Percentiles rank a stretch among this genome's conserved stretches.
These are phyloP conservation scores for Microcebus jonahi DNA, from an alignment of 2,113 vertebrate species.

Conservation along the genomic window DNA sequence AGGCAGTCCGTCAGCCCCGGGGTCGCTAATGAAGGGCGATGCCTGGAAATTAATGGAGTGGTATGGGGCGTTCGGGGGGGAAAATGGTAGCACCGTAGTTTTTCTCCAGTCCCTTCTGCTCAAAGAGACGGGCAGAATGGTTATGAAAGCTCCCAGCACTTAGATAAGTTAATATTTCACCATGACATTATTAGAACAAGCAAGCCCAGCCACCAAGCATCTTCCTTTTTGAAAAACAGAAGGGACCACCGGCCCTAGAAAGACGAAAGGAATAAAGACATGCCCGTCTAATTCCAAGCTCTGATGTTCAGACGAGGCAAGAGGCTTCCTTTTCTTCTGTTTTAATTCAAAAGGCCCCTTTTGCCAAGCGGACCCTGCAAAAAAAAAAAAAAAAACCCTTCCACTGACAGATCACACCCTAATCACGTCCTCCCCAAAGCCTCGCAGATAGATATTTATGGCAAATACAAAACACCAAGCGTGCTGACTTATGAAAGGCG, in stretches of 20 bases:
- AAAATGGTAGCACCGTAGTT: not conserved
- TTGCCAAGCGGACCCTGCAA: not conserved
- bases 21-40: conserved; percentile 38
- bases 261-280: not conserved
- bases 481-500: conserved; percentile 36
- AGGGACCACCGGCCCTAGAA: not conserved
- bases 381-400: not conserved
- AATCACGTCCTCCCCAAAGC: not conserved
- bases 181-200: not conserved
- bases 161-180: conserved; percentile 44
- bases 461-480: conserved; percentile 25
- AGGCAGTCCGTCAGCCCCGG: not conserved
- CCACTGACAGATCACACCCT: not conserved
- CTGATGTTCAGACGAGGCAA: not conserved
- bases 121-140: not conserved
- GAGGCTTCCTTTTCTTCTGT: not conserved
- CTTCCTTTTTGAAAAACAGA: not conserved
- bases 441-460: not conserved
- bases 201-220: not conserved
- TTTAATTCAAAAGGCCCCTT: conserved; percentile 16
- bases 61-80: conserved; percentile 6
- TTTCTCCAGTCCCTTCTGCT: not conserved
- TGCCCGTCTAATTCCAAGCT: not conserved
- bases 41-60: conserved; percentile 56
- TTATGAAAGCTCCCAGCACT: not conserved